Evolutionary conservation across 1,140 invertebrate species (phyloP).

Genomic region (Drosophila tropicalis): DNA sequence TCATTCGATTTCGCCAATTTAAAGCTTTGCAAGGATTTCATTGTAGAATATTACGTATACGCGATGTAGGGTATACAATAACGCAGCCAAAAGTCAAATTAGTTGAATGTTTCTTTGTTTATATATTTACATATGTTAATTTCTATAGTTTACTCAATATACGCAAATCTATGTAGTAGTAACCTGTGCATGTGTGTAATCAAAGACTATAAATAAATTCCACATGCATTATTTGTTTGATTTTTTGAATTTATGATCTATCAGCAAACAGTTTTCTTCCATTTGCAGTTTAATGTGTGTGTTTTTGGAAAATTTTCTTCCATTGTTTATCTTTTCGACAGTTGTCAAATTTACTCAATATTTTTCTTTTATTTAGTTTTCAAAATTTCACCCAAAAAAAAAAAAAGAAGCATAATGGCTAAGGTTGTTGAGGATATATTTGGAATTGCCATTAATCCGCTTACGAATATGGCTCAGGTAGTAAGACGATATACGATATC

Average conservation of each 20-base stretch:
- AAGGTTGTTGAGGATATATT: constrained; percentile 70
- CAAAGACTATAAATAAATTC: too few relatives aligned
- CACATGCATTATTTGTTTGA: too few relatives aligned
- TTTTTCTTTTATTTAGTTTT: neutral
- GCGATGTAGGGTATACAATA: too few relatives aligned
- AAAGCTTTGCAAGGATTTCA: too few relatives aligned
- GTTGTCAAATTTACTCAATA: neutral
- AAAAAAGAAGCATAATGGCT: constrained; percentile 35
- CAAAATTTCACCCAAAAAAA: neutral
- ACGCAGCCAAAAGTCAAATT: too few relatives aligned
- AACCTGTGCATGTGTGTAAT: too few relatives aligned
- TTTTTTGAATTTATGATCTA: too few relatives aligned
- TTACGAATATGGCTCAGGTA: constrained; percentile 72
- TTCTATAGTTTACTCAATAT: neutral
- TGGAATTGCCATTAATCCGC: constrained; percentile 62
- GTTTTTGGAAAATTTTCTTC: neutral
- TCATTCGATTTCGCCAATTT: too few relatives aligned
- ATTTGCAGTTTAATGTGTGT: too few relatives aligned
- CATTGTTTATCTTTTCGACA: too few relatives aligned
- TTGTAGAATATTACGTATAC: too few relatives aligned
- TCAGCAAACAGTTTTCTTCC: too few relatives aligned
- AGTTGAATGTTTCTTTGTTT: neutral
- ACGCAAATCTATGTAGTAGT: neutral
- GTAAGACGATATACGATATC: constrained; percentile 86
- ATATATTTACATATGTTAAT: neutral